Evolutionary conservation across 1,140 invertebrate species (phyloP), one percentile per base, ranked within the genome.

Genomic region (Trinorchestia longiramus): DNA sequence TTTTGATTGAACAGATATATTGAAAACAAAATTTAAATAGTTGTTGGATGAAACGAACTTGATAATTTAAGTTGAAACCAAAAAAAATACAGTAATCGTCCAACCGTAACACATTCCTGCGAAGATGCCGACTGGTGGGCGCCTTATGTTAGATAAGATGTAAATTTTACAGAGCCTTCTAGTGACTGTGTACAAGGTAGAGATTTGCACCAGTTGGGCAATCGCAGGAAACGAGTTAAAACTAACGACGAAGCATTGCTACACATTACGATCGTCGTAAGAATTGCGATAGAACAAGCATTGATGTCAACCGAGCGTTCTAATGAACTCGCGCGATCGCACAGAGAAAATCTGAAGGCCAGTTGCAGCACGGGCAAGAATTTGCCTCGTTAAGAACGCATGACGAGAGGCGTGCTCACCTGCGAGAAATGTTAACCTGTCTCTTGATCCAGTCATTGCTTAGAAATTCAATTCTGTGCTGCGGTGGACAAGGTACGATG

Each of bases 361-460:
- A 77, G 36, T 77, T 77, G 62, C 62, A 90, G 43, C 88, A 90
- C 88, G 0, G 41, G 15, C 0, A 42, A 43, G 88, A 41, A 90
- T 90, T 90, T 42, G 41, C 88, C 88, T 90, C 41, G 41, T 42
- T 90, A 42, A 43, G 88, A 90, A 90, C 43, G 88, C 88, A 43
- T 90, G 88, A 90, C 88, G 88, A 53, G 88, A 0, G n/a, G 88
- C 88, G 43, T 42, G 88, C 43, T 90, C 43, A 43, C 88, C 88
- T 43, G n/a, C 41, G 43, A 90, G 88, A 42, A 90, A 42, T 90
- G 88, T 41, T 42, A 42, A 41, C 15, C 88, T 77, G 28, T 36
- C 62, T 23, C 62, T 36, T 28, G 62, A 77, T 77, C 28, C 62
- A 77, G 62, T 77, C 62, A 77, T 36, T 77, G 62, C 62, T 77